Percentiles rank a stretch among this genome's conserved stretches.
These are phyloP conservation scores for Pterois miles DNA, from an alignment of 2,797 vertebrate species.

Conservation along the genomic window DNA sequence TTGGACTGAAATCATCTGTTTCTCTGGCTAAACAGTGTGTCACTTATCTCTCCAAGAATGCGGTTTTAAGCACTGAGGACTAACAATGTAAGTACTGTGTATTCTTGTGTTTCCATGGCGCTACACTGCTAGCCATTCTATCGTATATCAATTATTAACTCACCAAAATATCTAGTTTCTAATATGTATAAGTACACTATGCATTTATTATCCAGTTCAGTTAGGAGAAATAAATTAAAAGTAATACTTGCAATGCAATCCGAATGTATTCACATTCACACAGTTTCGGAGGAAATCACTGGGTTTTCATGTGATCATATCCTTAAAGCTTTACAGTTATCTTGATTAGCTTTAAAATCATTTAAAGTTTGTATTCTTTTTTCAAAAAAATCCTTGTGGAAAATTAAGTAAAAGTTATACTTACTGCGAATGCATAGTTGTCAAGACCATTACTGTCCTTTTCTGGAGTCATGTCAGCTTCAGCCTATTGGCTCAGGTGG, in stretches of 20 bases:
- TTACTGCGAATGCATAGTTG: constrained; percentile 86
- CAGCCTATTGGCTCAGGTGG: constrained; percentile 23
- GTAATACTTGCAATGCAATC: neutral
- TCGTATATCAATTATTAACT: constrained; percentile 26
- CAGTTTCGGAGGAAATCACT: neutral
- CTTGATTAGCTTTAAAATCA: neutral
- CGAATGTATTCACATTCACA: neutral
- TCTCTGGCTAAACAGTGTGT: neutral
- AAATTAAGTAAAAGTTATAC: constrained; percentile 56
- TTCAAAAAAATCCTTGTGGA: neutral
- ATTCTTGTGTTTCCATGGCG: constrained; percentile 15
- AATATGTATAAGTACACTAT: neutral
- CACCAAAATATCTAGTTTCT: neutral
- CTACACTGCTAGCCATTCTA: neutral
- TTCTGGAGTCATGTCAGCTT: constrained; percentile 74
- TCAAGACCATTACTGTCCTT: constrained; percentile 83
- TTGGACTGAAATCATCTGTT: neutral
- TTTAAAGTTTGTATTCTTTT: neutral
- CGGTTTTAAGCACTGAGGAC: constrained; percentile 22
- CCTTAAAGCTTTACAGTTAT: neutral
- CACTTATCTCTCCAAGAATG: constrained; percentile 4
- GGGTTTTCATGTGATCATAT: neutral
- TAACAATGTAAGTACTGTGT: constrained; percentile 33
- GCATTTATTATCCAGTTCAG: neutral
- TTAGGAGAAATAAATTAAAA: neutral